Conservation (phyloP, 1,140 invertebrate species). For the Lordiphosa mommai region DNA sequence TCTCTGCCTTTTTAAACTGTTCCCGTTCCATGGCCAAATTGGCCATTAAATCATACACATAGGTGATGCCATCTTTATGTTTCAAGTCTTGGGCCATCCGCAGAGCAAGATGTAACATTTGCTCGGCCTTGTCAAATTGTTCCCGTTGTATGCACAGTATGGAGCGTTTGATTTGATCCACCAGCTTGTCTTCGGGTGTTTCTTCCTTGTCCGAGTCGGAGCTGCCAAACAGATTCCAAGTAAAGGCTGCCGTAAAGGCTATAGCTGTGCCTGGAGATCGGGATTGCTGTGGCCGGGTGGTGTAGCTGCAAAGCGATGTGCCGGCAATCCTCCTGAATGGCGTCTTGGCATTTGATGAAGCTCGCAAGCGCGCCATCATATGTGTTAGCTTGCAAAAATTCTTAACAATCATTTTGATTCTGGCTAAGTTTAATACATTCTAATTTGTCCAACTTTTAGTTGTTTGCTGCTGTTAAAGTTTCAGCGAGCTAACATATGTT, state of each 20-base stretch:
- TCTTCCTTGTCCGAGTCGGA: slow-evolving; percentile 72
- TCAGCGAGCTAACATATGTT: neutral
- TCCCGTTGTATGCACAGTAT: slow-evolving; percentile 86
- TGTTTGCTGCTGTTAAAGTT: slow-evolving; percentile 10
- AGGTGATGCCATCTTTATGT: slow-evolving; percentile 88
- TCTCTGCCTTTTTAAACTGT: slow-evolving; percentile 90
- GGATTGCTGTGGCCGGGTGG: neutral
- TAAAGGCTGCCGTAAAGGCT: slow-evolving; percentile 48
- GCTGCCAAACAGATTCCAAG: slow-evolving; percentile 33
- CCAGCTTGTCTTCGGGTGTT: slow-evolving; percentile 84
- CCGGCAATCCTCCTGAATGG: neutral
- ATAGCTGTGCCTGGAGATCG: slow-evolving; percentile 7
- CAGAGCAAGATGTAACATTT: slow-evolving; percentile 90
- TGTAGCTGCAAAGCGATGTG: neutral
- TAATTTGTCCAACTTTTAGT: slow-evolving; percentile 7
- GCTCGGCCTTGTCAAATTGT: slow-evolving; percentile 90
- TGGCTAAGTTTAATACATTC: slow-evolving; percentile 27
- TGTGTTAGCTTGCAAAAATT: slow-evolving; percentile 43
- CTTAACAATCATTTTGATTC: slow-evolving; percentile 48
- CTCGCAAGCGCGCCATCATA: slow-evolving; percentile 22
- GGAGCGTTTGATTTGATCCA: slow-evolving; percentile 87
- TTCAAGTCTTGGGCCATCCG: slow-evolving; percentile 89
- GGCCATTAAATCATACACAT: slow-evolving; percentile 94
- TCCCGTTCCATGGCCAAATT: slow-evolving; percentile 90
- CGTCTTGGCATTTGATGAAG: slow-evolving; percentile 1